Evolutionary conservation across 2,888 invertebrate genomes (phyloP).

Genomic region (Andrena dorsata): DNA sequence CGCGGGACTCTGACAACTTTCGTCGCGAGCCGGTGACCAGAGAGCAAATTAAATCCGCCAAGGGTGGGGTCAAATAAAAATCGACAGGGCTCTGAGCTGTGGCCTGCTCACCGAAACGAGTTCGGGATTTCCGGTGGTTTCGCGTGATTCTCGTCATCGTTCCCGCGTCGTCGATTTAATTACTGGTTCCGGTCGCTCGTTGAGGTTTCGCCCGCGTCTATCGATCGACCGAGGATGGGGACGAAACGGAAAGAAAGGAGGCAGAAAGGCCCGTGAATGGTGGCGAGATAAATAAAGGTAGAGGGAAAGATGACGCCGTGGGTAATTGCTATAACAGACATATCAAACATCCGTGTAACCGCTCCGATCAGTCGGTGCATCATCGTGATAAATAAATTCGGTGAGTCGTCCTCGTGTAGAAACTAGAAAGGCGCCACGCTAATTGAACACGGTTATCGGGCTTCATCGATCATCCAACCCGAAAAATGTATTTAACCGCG

Average conservation of each 20-base stretch:
- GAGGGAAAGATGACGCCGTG: slow-evolving; percentile 6
- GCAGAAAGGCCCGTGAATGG: not conserved
- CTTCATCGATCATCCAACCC: slow-evolving; percentile 66
- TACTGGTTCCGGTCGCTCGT: slow-evolving; percentile 7
- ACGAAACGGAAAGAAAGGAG: not conserved
- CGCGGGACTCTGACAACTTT: slow-evolving; percentile 24
- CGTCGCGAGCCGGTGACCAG: slow-evolving; percentile 37
- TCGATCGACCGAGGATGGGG: not conserved
- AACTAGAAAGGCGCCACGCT: slow-evolving; percentile 71
- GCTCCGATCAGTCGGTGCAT: slow-evolving; percentile 50
- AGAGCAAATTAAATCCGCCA: slow-evolving; percentile 47
- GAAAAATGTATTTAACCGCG: slow-evolving; percentile 68
- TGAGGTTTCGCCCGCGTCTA: not conserved
- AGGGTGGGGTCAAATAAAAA: slow-evolving; percentile 52
- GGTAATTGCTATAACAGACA: slow-evolving; percentile 52
- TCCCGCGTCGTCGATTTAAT: slow-evolving; percentile 24
- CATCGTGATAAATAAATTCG: slow-evolving; percentile 70
- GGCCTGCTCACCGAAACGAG: slow-evolving; percentile 21
- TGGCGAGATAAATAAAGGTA: not conserved
- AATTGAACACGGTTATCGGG: slow-evolving; percentile 73
- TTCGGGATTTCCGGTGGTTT: slow-evolving; percentile 17
- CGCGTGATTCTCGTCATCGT: slow-evolving; percentile 6
- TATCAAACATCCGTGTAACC: slow-evolving; percentile 54
- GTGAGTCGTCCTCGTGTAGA: slow-evolving; percentile 62
- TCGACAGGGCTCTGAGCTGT: slow-evolving; percentile 13